Evolutionary conservation across 2,113 vertebrate species (phyloP), one percentile per base, ranked within the genome.

Genomic region (Egretta garzetta): DNA sequence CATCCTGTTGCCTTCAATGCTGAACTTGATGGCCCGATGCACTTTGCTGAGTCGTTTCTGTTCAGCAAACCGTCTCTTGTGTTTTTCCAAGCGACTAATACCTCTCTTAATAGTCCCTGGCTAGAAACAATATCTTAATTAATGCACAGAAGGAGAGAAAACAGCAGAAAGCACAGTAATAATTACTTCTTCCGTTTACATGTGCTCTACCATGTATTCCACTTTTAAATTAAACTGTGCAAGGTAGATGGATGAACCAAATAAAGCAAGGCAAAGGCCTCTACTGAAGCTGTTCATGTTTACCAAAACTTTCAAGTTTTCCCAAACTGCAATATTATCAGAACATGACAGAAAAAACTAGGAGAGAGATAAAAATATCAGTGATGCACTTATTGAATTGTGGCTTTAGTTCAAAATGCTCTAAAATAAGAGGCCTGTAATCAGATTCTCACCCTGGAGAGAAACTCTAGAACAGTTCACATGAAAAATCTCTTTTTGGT

Each of bases 1-100:
- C 99, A 99, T 99, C 80, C 98, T 98, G 98, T 99, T 99, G 74
- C 99, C 99, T 98, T 99, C 99, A 96, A 99, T 99, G 98, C 99
- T 99, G 99, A 99, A 99, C 98, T 99, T 99, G 97, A 99, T 98
- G 14, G 99, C 99, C 53, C 98, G 98, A 97, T 99, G 99, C 27
- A 98, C 97, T 86, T 98, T 99, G 84, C 97, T 96, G 96, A 98
- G 96, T 92, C 98, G 99, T 98, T 98, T 99, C 98, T 99, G 98
- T 96, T 99, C 99, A 32, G 99, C 99, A 90, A 99, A 98, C 90
- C 99, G 98, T 56, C 99, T 99, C 97, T 99, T 99, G 99, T 99
- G 99, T 94, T 99, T 99, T 98, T 99, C 99, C 99, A 99, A 98
- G 66, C 98, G 98, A 96, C 97, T 99, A 94, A 99, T 68, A 96